Evolutionary conservation across 2,113 vertebrate species (phyloP).

Genomic region (Sturnus vulgaris): DNA sequence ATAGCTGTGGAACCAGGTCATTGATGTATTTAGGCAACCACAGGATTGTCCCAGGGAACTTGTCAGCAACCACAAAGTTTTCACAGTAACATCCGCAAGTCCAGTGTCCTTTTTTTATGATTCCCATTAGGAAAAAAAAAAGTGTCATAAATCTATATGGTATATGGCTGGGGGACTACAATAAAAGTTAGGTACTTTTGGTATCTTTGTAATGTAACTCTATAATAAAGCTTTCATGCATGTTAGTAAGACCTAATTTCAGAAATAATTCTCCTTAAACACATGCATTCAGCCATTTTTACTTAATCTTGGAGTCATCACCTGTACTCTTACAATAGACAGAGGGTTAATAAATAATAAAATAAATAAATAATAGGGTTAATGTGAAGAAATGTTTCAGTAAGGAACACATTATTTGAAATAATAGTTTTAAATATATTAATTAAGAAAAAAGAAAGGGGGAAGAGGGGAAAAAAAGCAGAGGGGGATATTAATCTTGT

Average conservation of each 20-base stretch:
- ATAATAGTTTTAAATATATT: background rate
- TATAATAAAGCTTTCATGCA: background rate
- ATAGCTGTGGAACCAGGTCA: background rate
- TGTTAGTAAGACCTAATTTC: background rate
- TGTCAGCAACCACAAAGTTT: slow-evolving; percentile 20
- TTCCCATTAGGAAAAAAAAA: background rate
- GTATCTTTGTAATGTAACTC: background rate
- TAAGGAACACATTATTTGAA: background rate
- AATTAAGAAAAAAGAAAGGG: background rate
- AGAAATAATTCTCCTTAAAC: background rate
- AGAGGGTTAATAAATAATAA: background rate
- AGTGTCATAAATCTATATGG: background rate
- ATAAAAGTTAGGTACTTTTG: background rate
- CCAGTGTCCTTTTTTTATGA: background rate
- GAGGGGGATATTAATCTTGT: background rate
- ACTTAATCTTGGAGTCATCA: background rate
- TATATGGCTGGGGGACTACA: background rate
- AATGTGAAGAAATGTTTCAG: background rate
- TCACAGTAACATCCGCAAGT: background rate
- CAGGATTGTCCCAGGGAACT: slow-evolving; percentile 28
- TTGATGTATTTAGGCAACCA: background rate
- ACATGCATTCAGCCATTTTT: background rate
- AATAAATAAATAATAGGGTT: background rate
- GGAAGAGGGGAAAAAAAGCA: fast-evolving
- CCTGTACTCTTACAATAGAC: background rate